Evolutionary conservation across 2,888 invertebrate species (phyloP).

Genomic region (Drosophila paracracens): DNA sequence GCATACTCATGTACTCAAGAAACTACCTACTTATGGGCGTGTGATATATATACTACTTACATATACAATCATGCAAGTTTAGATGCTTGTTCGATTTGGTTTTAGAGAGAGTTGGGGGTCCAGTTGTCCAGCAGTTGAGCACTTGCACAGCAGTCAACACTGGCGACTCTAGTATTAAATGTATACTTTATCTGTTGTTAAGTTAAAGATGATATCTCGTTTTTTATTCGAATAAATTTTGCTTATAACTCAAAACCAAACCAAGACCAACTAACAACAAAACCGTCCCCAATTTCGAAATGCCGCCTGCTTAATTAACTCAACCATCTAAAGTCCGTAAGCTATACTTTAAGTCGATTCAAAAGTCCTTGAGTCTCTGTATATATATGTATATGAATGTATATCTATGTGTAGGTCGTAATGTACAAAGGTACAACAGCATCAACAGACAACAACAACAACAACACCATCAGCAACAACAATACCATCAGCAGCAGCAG

Average conservation of each 20-base stretch:
- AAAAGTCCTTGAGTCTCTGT: slow-evolving; percentile 5
- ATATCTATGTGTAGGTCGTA: slow-evolving; percentile 69
- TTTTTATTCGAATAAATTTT: slow-evolving; percentile 39
- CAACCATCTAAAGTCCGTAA: neutral
- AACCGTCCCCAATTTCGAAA: slow-evolving; percentile 1
- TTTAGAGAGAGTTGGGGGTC: slow-evolving; percentile 15
- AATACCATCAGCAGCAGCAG: slow-evolving; percentile 64
- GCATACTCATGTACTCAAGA: slow-evolving; percentile 21
- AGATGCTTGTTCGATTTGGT: slow-evolving; percentile 20
- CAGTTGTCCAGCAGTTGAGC: slow-evolving; percentile 1
- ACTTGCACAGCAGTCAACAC: neutral
- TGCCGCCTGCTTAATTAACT: slow-evolving; percentile 15
- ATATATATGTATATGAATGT: slow-evolving; percentile 28
- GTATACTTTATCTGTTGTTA: slow-evolving; percentile 33
- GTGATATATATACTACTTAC: slow-evolving; percentile 18
- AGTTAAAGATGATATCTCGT: slow-evolving; percentile 32
- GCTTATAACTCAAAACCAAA: slow-evolving; percentile 21
- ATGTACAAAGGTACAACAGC: slow-evolving; percentile 69
- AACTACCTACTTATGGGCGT: slow-evolving; percentile 27
- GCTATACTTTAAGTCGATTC: neutral
- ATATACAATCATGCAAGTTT: slow-evolving; percentile 23
- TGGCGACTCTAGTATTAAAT: slow-evolving; percentile 36
- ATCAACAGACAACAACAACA: slow-evolving; percentile 63
- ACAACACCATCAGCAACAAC: slow-evolving; percentile 46
- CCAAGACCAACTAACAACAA: slow-evolving; percentile 8